These are phyloP conservation scores for Luehdorfia chinensis DNA, from an alignment of 1,140 invertebrate genomes.

Conservation along the genomic window DNA sequence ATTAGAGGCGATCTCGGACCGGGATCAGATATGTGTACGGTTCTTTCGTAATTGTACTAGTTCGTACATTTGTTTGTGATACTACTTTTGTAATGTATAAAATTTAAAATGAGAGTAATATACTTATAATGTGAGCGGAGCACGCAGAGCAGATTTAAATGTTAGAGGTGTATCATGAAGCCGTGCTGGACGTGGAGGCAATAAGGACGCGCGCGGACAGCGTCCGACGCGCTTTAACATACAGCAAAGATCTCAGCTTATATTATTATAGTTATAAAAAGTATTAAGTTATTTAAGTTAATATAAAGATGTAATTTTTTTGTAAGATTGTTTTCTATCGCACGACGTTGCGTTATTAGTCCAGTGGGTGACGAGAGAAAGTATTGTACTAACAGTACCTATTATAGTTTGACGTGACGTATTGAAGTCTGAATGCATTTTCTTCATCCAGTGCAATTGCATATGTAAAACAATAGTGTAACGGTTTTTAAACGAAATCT, in stretches of 20 bases:
- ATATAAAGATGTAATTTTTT: constrained; percentile 72
- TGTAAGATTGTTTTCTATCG: constrained; percentile 72
- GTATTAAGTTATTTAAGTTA: constrained; percentile 78
- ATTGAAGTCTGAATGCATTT: constrained; percentile 56
- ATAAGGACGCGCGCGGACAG: constrained; percentile 38
- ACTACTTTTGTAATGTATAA: constrained; percentile 77
- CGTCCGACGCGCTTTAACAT: constrained; percentile 37
- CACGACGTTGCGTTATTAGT: constrained; percentile 46
- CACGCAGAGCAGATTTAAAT: constrained; percentile 54
- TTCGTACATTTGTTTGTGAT: constrained; percentile 77
- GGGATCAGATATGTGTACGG: constrained; percentile 62
- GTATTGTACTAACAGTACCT: constrained; percentile 61
- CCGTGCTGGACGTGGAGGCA: constrained; percentile 42
- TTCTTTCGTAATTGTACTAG: constrained; percentile 70
- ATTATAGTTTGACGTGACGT: constrained; percentile 46
- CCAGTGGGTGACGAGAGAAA: constrained; percentile 48
- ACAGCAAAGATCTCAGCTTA: constrained; percentile 75
- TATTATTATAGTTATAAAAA: constrained; percentile 75
- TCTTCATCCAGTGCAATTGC: constrained; percentile 42
- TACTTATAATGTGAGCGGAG: constrained; percentile 63
- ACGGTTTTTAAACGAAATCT: constrained; percentile 71
- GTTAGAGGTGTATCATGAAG: constrained; percentile 47
- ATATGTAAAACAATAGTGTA: constrained; percentile 66
- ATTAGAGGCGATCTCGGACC: constrained; percentile 59
- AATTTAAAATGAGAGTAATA: constrained; percentile 66